Evolutionary conservation across 2,888 invertebrate genomes (phyloP), one percentile per base, ranked within the genome.

Genomic region (Drosophila villosipedis): DNA sequence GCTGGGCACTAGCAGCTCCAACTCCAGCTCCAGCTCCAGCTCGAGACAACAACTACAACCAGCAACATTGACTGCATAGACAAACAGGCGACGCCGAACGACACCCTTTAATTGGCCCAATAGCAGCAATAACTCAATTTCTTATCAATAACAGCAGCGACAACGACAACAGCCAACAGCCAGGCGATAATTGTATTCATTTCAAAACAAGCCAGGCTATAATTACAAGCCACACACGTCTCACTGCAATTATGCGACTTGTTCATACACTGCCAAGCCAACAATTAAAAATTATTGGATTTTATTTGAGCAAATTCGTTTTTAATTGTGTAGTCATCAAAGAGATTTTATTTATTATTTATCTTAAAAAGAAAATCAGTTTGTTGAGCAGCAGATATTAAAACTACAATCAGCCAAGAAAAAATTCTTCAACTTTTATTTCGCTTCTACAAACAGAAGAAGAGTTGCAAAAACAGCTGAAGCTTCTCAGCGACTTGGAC

Each of bases 91-190:
- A 65, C 60, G 41, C 52, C 14, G 33, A 59, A 68, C 77, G 69
- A 83, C 76, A 88, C 76, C 83, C 85, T 85, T 90, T 90, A 85
- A 85, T 88, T 88, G 88, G 69, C 76, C 74, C 80, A 85, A 85
- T 88, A 80, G 85, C 70, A 61, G 68, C 89, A 85, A 85, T 85
- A 88, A 85, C 90, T 85, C 90, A 90, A 85, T 88, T 89, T 70
- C 37, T 89, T 84, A 85, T 89, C 90, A 82, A 64, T 58, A 73
- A 41, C 67, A 73, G 31, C 57, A 63, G 65, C 61, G 63, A 54
- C 55, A 50, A 31, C 68, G 61, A 64, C 31, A 59, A 50, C 50
- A 50, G 50, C 30, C 37, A 30, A 30, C 30, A 30, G 30, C 30
- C 22, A 60, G 50, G 35, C 76, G 71, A 72, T 80, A 85, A 85